Conservation (phyloP, 2,888 invertebrate genomes). For the Pelosia muscerda region DNA sequence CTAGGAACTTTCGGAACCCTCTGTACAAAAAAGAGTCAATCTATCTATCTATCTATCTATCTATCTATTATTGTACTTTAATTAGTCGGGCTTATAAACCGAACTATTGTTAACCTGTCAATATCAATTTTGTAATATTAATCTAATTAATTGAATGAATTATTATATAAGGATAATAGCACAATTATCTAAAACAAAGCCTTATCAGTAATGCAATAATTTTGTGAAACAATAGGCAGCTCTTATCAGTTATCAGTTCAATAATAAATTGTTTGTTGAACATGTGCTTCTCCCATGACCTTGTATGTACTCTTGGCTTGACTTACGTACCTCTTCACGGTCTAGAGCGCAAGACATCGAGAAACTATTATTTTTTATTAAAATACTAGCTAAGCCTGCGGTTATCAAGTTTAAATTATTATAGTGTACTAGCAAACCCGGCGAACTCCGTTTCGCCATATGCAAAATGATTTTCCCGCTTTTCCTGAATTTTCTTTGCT, state of each 20-base stretch:
- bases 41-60: too few species aligned
- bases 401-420: too few species aligned
- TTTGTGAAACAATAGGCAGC: constrained; percentile 5
- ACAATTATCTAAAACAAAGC: not conserved
- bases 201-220: constrained; percentile 2
- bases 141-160: not conserved
- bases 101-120: not conserved
- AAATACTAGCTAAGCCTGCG: too few species aligned
- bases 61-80: too few species aligned
- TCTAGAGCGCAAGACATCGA: not conserved
- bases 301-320: not conserved
- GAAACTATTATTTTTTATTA: not conserved
- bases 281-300: constrained; percentile 3
- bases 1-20: too few species aligned
- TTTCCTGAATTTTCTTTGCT: too few species aligned
- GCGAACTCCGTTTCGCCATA: too few species aligned
- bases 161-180: not conserved
- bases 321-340: not conserved
- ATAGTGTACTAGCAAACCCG: too few species aligned
- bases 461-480: too few species aligned
- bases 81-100: too few species aligned
- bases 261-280: constrained; percentile 1
- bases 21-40: too few species aligned
- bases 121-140: not conserved
- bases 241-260: not conserved